These are phyloP conservation scores for Hermetia illucens DNA, from an alignment of 1,140 invertebrate species.

Conservation along the genomic window DNA sequence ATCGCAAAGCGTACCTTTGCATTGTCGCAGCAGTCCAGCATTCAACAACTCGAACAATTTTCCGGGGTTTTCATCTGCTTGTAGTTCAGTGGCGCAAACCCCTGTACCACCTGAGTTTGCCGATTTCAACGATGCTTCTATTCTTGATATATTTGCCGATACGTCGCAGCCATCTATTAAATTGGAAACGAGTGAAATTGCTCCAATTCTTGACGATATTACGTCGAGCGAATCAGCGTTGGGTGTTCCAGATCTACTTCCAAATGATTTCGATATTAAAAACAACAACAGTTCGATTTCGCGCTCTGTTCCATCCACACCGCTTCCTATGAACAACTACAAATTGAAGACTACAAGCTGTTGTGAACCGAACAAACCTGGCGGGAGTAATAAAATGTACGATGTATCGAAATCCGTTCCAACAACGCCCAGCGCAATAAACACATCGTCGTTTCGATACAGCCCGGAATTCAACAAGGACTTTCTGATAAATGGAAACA, in stretches of 20 bases:
- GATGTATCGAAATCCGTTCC: slow-evolving; percentile 46
- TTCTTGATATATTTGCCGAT: slow-evolving; percentile 10
- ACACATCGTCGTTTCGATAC: slow-evolving; percentile 39
- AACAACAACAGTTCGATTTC: slow-evolving; percentile 23
- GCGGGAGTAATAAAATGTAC: slow-evolving; percentile 9
- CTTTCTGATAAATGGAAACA: slow-evolving; percentile 43
- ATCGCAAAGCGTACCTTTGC: slow-evolving; percentile 23
- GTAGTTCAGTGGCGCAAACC: slow-evolving; percentile 49
- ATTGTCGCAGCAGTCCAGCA: slow-evolving; percentile 2
- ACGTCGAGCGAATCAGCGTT: neutral
- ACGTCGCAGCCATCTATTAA: slow-evolving; percentile 12
- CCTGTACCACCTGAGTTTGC: slow-evolving; percentile 54
- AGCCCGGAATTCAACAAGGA: slow-evolving; percentile 36
- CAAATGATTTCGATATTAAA: neutral
- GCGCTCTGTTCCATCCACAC: slow-evolving; percentile 46
- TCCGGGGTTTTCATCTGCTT: slow-evolving; percentile 34
- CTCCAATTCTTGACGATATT: slow-evolving; percentile 18
- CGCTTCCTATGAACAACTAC: slow-evolving; percentile 35
- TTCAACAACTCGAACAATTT: neutral
- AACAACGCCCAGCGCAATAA: slow-evolving; percentile 39
- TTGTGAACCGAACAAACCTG: slow-evolving; percentile 15
- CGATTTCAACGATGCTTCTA: slow-evolving; percentile 37
- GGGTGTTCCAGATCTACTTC: neutral
- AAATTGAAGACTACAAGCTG: slow-evolving; percentile 16
- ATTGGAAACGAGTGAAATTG: slow-evolving; percentile 18